Evolutionary conservation across 1,140 invertebrate genomes (phyloP), one percentile per base, ranked within the genome.

Genomic region (Nymphalis io): DNA sequence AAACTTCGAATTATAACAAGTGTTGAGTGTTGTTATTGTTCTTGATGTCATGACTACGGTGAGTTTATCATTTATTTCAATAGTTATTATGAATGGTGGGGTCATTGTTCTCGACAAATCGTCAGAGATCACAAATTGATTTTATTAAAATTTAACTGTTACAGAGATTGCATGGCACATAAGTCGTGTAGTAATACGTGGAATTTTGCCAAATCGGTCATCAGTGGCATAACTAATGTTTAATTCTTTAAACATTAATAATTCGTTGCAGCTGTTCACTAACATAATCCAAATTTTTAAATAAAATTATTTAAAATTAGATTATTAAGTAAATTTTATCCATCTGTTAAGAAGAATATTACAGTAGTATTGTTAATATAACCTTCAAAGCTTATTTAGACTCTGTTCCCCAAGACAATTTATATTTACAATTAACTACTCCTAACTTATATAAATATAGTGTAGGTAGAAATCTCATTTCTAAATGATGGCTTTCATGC

Each of bases 121-220:
- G 48, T 70, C 72, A 66, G 73, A 60, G 64, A 68, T 58, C 60
- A 73, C 64, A 82, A 81, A 84, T 85, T 86, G 78, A 65, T 80
- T 83, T 79, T 81, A 85, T 87, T 84, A 79, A 75, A 78, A 78
- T 51, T 69, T 82, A 83, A 78, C 79, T 76, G 63, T 73, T 70
- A n/a, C 39, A 27, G 72, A 55, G 61, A 64, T 40, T 61, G 63
- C 46, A 72, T 60, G 68, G 39, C 68, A 68, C 53, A 69, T 70
- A 75, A 65, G 58, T 65, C 23, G 21, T 70, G 55, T 69, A 60
- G 70, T 77, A 79, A 73, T 72, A 75, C 57, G 80, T 89, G 87
- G 87, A 82, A 71, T 71, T 79, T 72, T 87, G 87, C 87, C 87
- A 89, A 86, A 71, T 83, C 79, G 78, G 78, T 78, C 81, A 81